Evolutionary conservation across 64 coral and sea anemone species (phyloP).

Genomic region (Orbicella faveolata): DNA sequence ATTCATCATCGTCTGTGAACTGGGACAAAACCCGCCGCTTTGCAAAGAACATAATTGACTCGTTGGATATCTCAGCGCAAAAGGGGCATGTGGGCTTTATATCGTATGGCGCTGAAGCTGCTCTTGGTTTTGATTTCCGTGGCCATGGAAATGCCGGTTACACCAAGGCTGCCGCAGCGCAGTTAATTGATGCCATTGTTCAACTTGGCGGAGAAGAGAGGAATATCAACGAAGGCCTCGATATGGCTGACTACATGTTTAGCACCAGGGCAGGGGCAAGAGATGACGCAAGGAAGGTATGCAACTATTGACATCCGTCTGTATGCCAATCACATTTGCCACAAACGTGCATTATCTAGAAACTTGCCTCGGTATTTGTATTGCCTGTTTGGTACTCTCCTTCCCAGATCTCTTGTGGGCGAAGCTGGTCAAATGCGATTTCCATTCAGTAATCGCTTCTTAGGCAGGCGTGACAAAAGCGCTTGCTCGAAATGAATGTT

Average conservation of each 20-base stretch:
- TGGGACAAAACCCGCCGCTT: constrained; percentile 38
- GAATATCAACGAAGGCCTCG: constrained; percentile 32
- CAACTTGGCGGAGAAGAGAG: constrained; percentile 26
- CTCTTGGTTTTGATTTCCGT: constrained; percentile 32
- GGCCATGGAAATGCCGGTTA: constrained; percentile 30
- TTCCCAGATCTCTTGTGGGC: no score
- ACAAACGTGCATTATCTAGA: no score
- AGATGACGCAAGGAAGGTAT: constrained; percentile 52
- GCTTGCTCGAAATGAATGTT: no score
- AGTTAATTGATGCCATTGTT: constrained; percentile 36
- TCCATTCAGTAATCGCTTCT: no score
- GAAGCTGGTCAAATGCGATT: no score
- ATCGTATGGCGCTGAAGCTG: constrained; percentile 17
- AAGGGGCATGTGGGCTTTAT: constrained; percentile 49
- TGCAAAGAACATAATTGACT: constrained; percentile 37
- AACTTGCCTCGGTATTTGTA: no score
- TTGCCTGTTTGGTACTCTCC: no score
- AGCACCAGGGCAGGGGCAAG: constrained; percentile 13
- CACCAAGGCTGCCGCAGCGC: not conserved
- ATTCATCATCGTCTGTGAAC: constrained; percentile 39
- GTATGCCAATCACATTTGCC: no score
- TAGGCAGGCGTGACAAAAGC: no score
- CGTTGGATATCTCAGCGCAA: constrained; percentile 50
- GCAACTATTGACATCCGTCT: not conserved
- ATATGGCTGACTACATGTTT: constrained; percentile 37